phyloP scores from a whole-genome alignment of 2,797 vertebrate species.

The Rhodeus uyekii region DNA sequence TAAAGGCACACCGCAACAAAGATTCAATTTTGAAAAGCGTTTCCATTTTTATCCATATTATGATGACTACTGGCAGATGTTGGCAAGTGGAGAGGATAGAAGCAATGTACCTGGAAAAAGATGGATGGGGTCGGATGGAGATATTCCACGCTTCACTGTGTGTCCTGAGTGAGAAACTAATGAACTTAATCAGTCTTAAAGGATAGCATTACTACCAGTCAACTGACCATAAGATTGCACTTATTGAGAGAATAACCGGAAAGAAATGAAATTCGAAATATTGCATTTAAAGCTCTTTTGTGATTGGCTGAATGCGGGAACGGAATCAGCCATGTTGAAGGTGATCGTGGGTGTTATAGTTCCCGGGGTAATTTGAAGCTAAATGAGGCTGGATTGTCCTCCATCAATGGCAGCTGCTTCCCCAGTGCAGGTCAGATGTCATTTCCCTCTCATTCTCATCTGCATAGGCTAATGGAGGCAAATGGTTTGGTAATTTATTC shows the following conservation, averaged over 20 bases:
- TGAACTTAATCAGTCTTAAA: conserved; percentile 41
- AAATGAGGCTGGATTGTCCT: conserved; percentile 54
- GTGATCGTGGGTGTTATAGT: conserved; percentile 22
- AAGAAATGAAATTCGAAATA: conserved; percentile 13
- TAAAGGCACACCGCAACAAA: background rate
- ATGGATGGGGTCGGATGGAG: background rate
- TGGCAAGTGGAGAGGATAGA: conserved; percentile 1
- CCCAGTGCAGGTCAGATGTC: conserved; percentile 47
- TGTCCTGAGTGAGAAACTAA: conserved; percentile 28
- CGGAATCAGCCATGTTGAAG: conserved; percentile 24
- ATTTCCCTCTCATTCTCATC: conserved; percentile 43
- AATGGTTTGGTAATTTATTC: conserved; percentile 55
- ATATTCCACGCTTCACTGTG: conserved; percentile 18
- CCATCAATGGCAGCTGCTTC: conserved; percentile 53
- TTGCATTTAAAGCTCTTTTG: conserved; percentile 18
- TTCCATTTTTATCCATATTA: conserved; percentile 15
- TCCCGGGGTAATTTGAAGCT: conserved; percentile 44
- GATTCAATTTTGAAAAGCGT: background rate
- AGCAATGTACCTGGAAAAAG: conserved; percentile 12
- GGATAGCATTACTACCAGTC: conserved; percentile 41
- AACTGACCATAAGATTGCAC: conserved; percentile 36
- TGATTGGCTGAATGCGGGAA: conserved; percentile 22
- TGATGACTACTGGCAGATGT: conserved; percentile 7
- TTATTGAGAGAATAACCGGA: conserved; percentile 30
- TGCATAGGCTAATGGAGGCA: conserved; percentile 59